A percentile compares a stretch with the other conserved stretches of the same genome.
These are phyloP conservation scores for Columba guinea DNA, from an alignment of 2,797 vertebrate species.

Conservation along the genomic window DNA sequence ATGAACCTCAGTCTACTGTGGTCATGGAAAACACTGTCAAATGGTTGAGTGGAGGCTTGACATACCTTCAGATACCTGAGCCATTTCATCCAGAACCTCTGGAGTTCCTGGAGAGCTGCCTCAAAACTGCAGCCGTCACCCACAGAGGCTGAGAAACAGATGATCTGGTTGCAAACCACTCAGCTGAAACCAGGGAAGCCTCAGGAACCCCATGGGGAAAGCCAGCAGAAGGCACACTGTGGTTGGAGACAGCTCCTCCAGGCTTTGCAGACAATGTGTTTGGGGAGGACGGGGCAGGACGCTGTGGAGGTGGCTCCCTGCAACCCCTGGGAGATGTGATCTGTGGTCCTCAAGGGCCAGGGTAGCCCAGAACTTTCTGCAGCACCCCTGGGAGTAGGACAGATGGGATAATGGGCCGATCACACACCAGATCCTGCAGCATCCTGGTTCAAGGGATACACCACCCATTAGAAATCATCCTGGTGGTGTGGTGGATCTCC, in stretches of 20 bases:
- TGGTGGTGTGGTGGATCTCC: background rate
- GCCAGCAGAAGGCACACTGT: accelerated
- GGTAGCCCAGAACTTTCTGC: background rate
- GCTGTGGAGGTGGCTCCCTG: accelerated
- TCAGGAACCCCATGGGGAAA: accelerated
- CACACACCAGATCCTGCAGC: background rate
- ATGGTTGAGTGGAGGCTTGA: constrained; percentile 15
- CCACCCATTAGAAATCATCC: background rate
- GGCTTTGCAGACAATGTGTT: background rate
- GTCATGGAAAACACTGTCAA: constrained; percentile 45
- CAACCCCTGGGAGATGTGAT: background rate
- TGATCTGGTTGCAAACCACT: background rate
- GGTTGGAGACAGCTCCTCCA: background rate
- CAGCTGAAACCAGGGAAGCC: background rate
- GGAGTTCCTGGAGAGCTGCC: constrained; percentile 27
- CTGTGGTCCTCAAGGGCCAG: background rate
- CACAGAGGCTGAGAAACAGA: background rate
- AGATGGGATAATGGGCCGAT: accelerated
- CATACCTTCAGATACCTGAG: constrained; percentile 54
- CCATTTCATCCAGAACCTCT: background rate
- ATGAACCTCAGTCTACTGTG: background rate
- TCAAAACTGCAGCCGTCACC: background rate
- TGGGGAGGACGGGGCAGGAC: accelerated
- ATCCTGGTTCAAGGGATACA: background rate
- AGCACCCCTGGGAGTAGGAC: background rate